These are phyloP conservation scores for Cyclopterus lumpus DNA, from an alignment of 2,797 vertebrate genomes.

Conservation along the genomic window DNA sequence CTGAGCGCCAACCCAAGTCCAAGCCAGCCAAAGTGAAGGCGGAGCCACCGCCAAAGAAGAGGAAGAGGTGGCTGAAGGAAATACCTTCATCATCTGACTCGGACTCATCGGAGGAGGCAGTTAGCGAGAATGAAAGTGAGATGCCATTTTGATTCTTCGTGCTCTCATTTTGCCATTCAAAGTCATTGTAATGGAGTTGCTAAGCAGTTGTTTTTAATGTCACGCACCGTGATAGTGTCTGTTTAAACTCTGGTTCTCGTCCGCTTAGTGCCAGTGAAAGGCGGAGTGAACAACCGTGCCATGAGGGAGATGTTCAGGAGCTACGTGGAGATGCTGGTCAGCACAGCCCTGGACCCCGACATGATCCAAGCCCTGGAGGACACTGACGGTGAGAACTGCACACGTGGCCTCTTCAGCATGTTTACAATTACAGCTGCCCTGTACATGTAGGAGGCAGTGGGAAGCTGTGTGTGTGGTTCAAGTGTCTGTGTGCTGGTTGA, in stretches of 20 bases:
- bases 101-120: slow-evolving; percentile 88
- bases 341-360: slow-evolving; percentile 93
- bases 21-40: slow-evolving; percentile 85
- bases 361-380: slow-evolving; percentile 97
- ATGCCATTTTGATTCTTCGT: slow-evolving; percentile 15
- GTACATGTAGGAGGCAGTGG: too few relatives aligned
- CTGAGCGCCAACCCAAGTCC: slow-evolving; percentile 75
- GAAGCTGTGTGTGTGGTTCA: neutral
- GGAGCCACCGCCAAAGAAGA: slow-evolving; percentile 87
- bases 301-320: slow-evolving; percentile 97
- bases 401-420: neutral
- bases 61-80: slow-evolving; percentile 95
- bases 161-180: neutral
- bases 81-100: slow-evolving; percentile 91
- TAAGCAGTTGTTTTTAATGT: neutral
- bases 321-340: slow-evolving; percentile 96
- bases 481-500: slow-evolving; percentile 5
- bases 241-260: neutral
- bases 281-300: slow-evolving; percentile 89
- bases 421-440: neutral
- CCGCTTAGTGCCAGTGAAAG: slow-evolving; percentile 80
- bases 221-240: neutral
- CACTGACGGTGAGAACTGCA: slow-evolving; percentile 86
- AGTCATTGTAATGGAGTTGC: neutral
- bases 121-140: slow-evolving; percentile 91